phyloP scores from a whole-genome alignment of 2,888 invertebrate species.

The Molanna angustata region DNA sequence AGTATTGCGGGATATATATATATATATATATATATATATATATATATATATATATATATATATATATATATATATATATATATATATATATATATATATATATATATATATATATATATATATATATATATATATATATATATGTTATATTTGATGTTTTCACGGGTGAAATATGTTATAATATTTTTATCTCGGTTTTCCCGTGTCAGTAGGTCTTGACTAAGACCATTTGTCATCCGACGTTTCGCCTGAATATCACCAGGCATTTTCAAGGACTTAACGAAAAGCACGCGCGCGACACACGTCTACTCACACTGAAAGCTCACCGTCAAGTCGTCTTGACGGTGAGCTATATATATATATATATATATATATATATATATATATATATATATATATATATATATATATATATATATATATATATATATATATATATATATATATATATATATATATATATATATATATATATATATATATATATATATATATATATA shows the following conservation, averaged over 20 bases:
- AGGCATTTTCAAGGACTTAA: too few relatives aligned
- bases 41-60: not conserved
- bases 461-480: not conserved
- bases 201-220: too few relatives aligned
- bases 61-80: not conserved
- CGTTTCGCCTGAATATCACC: too few relatives aligned
- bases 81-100: not conserved
- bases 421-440: not conserved
- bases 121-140: not conserved
- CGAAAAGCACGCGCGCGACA: too few relatives aligned
- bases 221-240: too few relatives aligned
- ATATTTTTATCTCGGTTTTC: too few relatives aligned
- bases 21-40: not conserved
- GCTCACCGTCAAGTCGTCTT: too few relatives aligned
- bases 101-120: not conserved
- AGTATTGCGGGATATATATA: too few relatives aligned
- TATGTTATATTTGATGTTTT: too few relatives aligned
- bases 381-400: not conserved
- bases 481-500: not conserved
- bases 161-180: too few relatives aligned
- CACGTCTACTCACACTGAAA: too few relatives aligned
- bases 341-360: too few relatives aligned
- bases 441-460: not conserved
- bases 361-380: not conserved
- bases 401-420: not conserved